These are phyloP conservation scores for Microcebus griseorufus DNA, from an alignment of 2,113 vertebrate genomes.

Conservation along the genomic window DNA sequence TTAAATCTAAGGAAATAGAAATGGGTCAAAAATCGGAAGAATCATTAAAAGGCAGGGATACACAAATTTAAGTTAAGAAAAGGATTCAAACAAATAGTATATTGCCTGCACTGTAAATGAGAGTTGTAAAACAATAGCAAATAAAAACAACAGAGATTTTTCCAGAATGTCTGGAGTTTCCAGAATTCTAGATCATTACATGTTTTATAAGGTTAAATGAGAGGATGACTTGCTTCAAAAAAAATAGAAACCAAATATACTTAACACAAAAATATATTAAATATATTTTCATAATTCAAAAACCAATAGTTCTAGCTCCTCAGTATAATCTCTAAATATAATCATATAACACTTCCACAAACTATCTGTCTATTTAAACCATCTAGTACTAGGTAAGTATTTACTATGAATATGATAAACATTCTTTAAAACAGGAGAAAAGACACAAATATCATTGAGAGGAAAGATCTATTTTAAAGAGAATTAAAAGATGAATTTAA, in stretches of 20 bases:
- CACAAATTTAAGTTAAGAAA: constrained; percentile 23
- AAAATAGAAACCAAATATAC: constrained; percentile 36
- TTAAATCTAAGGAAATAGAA: constrained; percentile 47
- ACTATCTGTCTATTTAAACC: constrained; percentile 30
- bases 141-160: neutral
- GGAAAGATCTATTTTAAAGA: constrained; percentile 28
- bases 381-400: neutral
- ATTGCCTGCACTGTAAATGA: neutral
- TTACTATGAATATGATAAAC: neutral
- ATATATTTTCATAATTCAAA: constrained; percentile 38
- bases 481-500: constrained; percentile 39
- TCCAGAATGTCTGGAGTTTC: neutral
- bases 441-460: constrained; percentile 1
- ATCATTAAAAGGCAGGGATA: constrained; percentile 42
- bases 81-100: neutral
- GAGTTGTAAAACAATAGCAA: constrained; percentile 23
- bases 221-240: neutral
- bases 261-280: constrained; percentile 15
- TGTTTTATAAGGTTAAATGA: constrained; percentile 1
- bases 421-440: neutral
- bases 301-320: neutral
- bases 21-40: constrained; percentile 9
- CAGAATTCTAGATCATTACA: neutral
- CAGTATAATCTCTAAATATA: neutral
- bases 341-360: neutral